Conservation (phyloP, 2,888 invertebrate genomes). For the Drosophila greeni region DNA sequence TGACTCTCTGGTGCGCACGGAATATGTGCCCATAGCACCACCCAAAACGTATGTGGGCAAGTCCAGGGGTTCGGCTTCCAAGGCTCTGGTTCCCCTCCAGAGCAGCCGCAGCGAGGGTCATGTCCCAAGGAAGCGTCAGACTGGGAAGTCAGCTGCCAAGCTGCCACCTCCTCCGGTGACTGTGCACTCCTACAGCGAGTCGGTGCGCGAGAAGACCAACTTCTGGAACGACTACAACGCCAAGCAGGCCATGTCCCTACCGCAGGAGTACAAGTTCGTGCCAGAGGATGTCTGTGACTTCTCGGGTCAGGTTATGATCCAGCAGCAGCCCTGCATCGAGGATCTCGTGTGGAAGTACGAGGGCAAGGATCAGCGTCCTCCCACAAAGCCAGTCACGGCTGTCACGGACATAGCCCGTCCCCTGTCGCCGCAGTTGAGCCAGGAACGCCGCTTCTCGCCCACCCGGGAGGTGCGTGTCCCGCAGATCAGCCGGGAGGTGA, state of each 20-base stretch:
- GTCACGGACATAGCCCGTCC: constrained; percentile 61
- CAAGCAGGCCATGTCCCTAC: constrained; percentile 75
- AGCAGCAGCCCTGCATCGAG: constrained; percentile 77
- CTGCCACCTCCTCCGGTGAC: constrained; percentile 77
- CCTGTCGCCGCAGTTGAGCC: constrained; percentile 52
- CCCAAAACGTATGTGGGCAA: constrained; percentile 60
- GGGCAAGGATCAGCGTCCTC: constrained; percentile 40
- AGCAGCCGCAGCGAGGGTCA: constrained; percentile 70
- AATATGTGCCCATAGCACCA: constrained; percentile 54
- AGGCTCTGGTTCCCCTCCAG: constrained; percentile 47
- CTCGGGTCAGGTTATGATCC: constrained; percentile 51
- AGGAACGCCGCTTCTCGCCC: constrained; percentile 70
- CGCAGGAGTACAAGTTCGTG: constrained; percentile 85
- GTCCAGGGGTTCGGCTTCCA: constrained; percentile 24
- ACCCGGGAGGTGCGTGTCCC: constrained; percentile 78
- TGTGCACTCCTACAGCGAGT: constrained; percentile 79
- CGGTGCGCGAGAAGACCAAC: constrained; percentile 85
- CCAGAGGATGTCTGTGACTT: constrained; percentile 59
- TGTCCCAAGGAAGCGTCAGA: constrained; percentile 61
- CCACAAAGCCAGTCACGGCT: constrained; percentile 14
- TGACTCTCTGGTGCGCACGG: constrained; percentile 73
- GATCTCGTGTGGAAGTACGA: constrained; percentile 78
- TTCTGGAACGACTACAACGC: constrained; percentile 81
- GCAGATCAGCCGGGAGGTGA: constrained; percentile 78
- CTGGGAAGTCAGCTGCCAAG: constrained; percentile 62